Conservation (phyloP, 2,113 vertebrate genomes). For the Pampusana beccarii region DNA sequence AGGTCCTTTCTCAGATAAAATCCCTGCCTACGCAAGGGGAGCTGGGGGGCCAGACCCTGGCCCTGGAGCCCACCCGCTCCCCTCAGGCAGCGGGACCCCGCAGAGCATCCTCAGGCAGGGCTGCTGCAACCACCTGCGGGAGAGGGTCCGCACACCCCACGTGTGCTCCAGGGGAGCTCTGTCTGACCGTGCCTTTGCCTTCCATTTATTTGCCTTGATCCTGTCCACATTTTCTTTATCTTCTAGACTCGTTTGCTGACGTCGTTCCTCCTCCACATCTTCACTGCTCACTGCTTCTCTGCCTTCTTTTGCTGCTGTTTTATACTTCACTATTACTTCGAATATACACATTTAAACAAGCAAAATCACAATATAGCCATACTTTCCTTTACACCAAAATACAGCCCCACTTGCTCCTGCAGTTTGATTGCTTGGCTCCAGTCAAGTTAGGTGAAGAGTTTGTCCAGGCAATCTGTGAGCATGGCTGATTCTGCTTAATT, state of each 20-base stretch:
- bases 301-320: not conserved
- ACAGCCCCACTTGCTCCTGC: not conserved
- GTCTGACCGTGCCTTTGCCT: not conserved
- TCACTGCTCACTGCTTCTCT: not conserved
- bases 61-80: not conserved
- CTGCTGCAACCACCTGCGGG: not conserved
- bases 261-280: not conserved
- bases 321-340: not conserved
- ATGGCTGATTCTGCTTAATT: not conserved
- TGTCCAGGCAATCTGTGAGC: not conserved
- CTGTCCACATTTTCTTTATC: not conserved
- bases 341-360: not conserved
- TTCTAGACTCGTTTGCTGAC: not conserved
- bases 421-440: not conserved
- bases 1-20: not conserved
- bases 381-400: not conserved
- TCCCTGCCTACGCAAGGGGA: not conserved
- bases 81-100: rapidly evolving
- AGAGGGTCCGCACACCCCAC: not conserved
- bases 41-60: not conserved
- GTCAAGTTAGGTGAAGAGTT: not conserved
- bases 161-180: not conserved
- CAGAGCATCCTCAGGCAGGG: not conserved
- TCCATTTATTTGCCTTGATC: not conserved
- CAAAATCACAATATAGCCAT: not conserved